Base-by-base conservation (phyloP, 1,140 invertebrate species). In the Diachasmimorpha longicaudata region DNA sequence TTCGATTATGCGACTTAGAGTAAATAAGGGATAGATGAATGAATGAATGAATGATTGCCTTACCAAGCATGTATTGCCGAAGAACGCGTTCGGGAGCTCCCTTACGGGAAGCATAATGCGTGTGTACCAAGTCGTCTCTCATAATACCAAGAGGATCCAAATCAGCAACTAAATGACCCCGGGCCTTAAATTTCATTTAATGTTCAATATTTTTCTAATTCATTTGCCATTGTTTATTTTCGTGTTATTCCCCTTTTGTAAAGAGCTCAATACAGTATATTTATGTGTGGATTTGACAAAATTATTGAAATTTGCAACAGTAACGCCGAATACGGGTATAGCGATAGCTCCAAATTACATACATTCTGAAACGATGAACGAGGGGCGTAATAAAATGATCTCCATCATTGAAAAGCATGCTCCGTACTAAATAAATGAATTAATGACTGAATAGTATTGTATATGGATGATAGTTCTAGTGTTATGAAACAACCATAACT, bases 111-210 rank as follows among this genome's bases (percentile, higher is more conserved):
- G 89, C 89, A 84, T 90, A 91, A 86, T 90, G 90, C 78, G 88
- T 89, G 79, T 91, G 89, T 82, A 91, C 90, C 86, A 86, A 88
- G 86, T 91, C 91, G 84, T 90, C 90, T 89, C 91, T 90, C 89
- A 90, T 94, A 90, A 96, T 95, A 91, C 93, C 93, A 85, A 99
- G 92, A 81, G 98, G 98, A 92, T 99, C 97, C 91, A 98, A 90
- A 89, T 96, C 95, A 82, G 98, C 96, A 83, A 96, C 95, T 90
- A 97, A 94, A 91, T 99, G 98, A 88, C 98, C 98, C 89, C 96
- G 94, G 87, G 96, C 94, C 96, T 98, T 77, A 91, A 83, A 85
- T 85, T 81, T 73, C 79, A 88, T 86, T 80, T 81, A 84, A 86
- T 79, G 84, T 83, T 83, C 67, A 63, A 52, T 66, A 81, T 81